phyloP scores from a whole-genome alignment of 2,797 vertebrate species.

The Garrulus glandarius region DNA sequence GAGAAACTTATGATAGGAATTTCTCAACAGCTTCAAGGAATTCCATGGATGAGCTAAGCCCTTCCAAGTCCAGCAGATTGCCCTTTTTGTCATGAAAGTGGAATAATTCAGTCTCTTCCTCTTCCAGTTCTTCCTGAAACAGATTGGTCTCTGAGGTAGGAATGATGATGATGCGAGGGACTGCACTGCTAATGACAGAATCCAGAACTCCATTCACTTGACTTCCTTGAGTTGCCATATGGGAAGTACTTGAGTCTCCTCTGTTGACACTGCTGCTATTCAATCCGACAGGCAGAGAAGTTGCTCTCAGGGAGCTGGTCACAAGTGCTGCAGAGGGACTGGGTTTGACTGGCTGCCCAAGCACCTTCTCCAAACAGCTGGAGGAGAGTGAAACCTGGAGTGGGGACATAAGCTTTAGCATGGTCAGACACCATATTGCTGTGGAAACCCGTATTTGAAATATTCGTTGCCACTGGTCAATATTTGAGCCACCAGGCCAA shows the following conservation, averaged over 20 bases:
- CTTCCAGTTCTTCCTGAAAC: conserved; percentile 28
- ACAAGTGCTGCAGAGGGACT: conserved; percentile 53
- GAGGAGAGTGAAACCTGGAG: conserved; percentile 35
- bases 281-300: conserved; percentile 66
- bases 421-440: neutral
- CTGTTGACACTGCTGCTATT: conserved; percentile 10
- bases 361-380: conserved; percentile 24
- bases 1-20: conserved; percentile 62
- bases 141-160: conserved; percentile 81
- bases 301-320: conserved; percentile 73
- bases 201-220: conserved; percentile 1
- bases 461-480: neutral
- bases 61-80: conserved; percentile 63
- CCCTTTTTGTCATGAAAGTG: conserved; percentile 44
- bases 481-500: neutral
- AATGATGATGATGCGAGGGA: conserved; percentile 82
- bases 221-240: neutral
- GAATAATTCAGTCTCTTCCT: conserved; percentile 58
- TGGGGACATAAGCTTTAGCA: neutral
- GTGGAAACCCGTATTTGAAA: neutral
- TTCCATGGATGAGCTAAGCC: conserved; percentile 76
- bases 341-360: neutral
- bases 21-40: conserved; percentile 80
- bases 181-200: conserved; percentile 13
- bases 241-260: neutral